Evolutionary conservation across 1,140 invertebrate species (phyloP).

Genomic region (Neuroterus valhalla): DNA sequence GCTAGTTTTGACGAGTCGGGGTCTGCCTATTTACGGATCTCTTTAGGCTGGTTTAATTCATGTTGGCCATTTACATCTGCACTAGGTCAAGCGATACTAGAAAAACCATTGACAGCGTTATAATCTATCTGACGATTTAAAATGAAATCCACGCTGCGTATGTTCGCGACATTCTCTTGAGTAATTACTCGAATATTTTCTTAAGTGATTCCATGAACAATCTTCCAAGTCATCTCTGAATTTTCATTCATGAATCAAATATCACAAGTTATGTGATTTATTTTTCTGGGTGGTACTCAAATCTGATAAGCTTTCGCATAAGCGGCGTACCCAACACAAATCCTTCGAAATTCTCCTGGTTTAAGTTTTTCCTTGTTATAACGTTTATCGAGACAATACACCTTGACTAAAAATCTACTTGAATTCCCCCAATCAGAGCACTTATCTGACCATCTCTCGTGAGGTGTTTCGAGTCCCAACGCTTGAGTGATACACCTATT

Average conservation of each 20-base stretch:
- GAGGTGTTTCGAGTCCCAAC: too few species aligned
- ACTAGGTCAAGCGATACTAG: not conserved
- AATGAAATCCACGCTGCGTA: not conserved
- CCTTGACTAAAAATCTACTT: not conserved
- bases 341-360: not conserved
- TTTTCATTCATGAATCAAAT: not conserved
- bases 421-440: too few species aligned
- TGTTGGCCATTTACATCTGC: not conserved
- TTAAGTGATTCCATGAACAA: too few species aligned
- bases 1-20: not conserved
- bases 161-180: not conserved
- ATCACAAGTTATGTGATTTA: not conserved
- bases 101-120: not conserved
- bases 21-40: not conserved
- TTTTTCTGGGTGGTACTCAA: not conserved
- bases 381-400: constrained; percentile 22
- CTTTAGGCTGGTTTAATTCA: not conserved
- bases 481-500: not conserved
- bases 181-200: not conserved
- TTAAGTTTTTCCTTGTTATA: not conserved
- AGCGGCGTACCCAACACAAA: not conserved
- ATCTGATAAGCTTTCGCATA: not conserved
- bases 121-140: not conserved
- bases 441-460: too few species aligned
- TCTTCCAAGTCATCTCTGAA: too few species aligned